Evolutionary conservation across 2,113 vertebrate species (phyloP).

Genomic region (Pandion haliaetus): DNA sequence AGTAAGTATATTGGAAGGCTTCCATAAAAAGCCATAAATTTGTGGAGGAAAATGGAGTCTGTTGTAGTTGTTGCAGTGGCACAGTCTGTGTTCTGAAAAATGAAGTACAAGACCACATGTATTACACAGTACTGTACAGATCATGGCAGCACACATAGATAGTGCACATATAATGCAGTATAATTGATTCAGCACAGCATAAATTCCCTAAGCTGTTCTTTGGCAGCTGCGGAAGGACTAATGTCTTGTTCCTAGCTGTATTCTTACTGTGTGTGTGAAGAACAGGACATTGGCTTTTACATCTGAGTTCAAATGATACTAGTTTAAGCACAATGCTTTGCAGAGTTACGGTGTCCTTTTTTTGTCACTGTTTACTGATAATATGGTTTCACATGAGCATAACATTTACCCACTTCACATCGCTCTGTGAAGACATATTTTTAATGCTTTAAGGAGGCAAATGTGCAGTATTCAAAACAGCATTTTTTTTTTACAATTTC

Average conservation of each 20-base stretch:
- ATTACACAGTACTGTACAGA: neutral
- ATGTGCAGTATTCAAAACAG: neutral
- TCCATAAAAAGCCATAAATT: neutral
- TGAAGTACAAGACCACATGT: neutral
- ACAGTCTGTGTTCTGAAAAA: neutral
- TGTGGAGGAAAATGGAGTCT: neutral
- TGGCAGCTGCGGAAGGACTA: neutral
- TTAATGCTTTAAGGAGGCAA: neutral
- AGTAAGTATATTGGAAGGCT: neutral
- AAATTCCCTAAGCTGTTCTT: neutral
- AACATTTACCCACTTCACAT: neutral
- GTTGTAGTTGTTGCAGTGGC: neutral
- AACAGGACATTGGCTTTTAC: neutral
- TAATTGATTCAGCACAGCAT: neutral
- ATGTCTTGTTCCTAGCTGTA: neutral
- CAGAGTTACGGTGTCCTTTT: neutral
- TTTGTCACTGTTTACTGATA: neutral
- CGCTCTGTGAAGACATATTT: neutral
- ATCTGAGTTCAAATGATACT: neutral
- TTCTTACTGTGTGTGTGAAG: neutral
- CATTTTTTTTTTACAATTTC: neutral
- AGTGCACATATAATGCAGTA: neutral
- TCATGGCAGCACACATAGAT: neutral
- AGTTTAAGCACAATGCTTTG: neutral
- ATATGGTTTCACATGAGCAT: neutral